Conservation (phyloP, 2,113 vertebrate species). For the Pluvianellus socialis region DNA sequence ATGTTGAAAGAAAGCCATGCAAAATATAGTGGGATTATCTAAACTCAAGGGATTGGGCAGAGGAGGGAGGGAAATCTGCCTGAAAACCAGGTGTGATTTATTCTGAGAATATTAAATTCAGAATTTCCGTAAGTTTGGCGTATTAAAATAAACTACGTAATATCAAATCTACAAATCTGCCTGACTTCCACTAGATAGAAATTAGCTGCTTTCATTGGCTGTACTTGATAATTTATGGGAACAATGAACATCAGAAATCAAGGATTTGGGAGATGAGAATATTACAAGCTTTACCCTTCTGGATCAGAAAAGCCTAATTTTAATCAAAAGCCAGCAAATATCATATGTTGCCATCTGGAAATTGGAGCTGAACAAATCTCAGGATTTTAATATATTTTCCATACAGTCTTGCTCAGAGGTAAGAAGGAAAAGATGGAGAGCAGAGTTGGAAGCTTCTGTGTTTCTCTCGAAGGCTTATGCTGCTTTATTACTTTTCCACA, state of each 20-base stretch:
- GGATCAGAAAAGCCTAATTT: constrained; percentile 11
- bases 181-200: neutral
- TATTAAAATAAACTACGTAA: neutral
- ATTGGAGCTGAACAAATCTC: neutral
- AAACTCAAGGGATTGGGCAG: neutral
- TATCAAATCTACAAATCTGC: neutral
- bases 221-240: neutral
- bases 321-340: neutral
- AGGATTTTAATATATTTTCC: constrained; percentile 19
- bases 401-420: neutral
- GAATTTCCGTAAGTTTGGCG: constrained; percentile 2
- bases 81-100: constrained; percentile 12
- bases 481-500: constrained; percentile 42
- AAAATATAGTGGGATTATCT: constrained; percentile 10
- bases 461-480: neutral
- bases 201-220: neutral
- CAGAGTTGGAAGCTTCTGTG: neutral
- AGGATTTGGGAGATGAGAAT: constrained; percentile 18
- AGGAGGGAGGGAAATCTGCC: neutral
- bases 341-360: constrained; percentile 12
- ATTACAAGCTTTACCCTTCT: neutral
- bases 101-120: constrained; percentile 33
- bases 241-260: neutral
- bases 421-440: neutral
- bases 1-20: neutral